Conservation (phyloP, 2,113 vertebrate species). For the Hemiprocne comata region DNA sequence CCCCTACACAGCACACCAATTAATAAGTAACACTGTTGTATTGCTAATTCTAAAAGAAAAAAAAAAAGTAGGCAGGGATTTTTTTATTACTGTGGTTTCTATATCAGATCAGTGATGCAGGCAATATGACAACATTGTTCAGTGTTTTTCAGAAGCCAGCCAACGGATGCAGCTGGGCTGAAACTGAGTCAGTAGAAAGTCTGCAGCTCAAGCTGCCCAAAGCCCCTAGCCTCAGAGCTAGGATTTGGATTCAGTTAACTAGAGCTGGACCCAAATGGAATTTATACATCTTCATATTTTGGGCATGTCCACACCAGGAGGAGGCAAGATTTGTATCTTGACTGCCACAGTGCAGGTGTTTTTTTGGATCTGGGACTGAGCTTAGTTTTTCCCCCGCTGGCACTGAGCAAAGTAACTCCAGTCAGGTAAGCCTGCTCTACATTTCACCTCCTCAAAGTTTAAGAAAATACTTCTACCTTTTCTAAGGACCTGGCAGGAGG, state of each 20-base stretch:
- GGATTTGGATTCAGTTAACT: neutral
- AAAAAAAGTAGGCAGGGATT: neutral
- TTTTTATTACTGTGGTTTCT: neutral
- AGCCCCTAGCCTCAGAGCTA: neutral
- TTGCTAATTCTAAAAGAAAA: neutral
- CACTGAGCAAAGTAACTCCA: neutral
- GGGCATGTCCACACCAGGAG: neutral
- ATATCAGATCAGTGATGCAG: neutral
- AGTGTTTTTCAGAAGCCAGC: neutral
- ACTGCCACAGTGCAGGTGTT: neutral
- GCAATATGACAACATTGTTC: neutral
- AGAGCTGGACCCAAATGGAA: neutral
- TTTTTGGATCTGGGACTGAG: neutral
- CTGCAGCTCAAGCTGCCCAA: neutral
- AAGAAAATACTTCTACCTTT: neutral
- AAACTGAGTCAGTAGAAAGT: neutral
- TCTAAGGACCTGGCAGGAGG: neutral
- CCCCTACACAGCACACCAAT: neutral
- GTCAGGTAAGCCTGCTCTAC: accelerated
- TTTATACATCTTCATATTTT: neutral
- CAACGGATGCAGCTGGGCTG: neutral
- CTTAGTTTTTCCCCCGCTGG: neutral
- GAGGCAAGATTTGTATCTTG: neutral
- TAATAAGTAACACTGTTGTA: neutral
- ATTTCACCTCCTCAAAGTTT: neutral